These are phyloP conservation scores for Trachelus stipa DNA, from an alignment of 2,888 invertebrate species.

Conservation along the genomic window DNA sequence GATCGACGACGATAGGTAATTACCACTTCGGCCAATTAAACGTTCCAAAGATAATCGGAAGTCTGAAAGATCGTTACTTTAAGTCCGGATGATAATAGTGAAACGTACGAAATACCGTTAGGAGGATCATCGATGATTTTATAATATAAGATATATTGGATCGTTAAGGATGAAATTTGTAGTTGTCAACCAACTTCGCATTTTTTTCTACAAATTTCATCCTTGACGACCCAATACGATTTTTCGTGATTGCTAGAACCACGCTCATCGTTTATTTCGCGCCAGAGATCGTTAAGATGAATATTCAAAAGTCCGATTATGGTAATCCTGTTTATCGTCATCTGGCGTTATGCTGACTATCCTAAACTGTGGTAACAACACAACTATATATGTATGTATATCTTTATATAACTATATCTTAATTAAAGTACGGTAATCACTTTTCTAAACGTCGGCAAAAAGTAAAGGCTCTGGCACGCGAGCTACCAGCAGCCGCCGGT, in stretches of 20 bases:
- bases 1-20: background rate
- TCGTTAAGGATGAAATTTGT: no score
- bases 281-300: background rate
- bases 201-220: no score
- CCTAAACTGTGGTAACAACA: background rate
- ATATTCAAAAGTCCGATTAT: background rate
- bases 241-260: background rate
- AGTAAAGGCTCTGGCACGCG: constrained; percentile 37
- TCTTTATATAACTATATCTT: background rate
- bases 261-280: no score
- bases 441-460: background rate
- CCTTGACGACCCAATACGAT: background rate
- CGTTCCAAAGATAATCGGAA: background rate
- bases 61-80: background rate
- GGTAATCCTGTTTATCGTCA: background rate
- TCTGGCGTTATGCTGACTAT: background rate
- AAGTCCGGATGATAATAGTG: background rate
- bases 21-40: background rate
- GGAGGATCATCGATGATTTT: background rate
- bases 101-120: background rate
- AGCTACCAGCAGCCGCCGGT: constrained; percentile 20
- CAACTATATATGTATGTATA: background rate
- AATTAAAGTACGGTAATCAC: background rate
- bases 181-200: no score
- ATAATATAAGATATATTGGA: background rate